Percentiles rank a stretch among this genome's conserved stretches.
Conservation (phyloP, 2,797 vertebrate genomes). For the Spea hammondii region DNA sequence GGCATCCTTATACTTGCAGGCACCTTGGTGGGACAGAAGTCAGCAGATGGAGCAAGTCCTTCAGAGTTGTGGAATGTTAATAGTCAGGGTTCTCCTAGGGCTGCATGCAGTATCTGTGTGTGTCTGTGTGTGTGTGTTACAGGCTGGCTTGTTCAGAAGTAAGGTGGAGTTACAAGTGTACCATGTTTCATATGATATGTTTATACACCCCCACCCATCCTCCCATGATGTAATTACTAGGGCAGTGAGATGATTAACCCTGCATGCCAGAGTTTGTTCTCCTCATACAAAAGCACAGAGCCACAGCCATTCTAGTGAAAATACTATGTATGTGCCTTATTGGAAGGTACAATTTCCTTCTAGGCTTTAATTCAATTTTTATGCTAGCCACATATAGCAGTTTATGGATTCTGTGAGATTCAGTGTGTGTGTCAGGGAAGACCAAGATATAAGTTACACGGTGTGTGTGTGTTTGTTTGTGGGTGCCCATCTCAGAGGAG, state of each 20-base stretch:
- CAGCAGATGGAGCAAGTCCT: slow-evolving; percentile 38
- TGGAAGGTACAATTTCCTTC: no score
- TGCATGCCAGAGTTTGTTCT: not conserved
- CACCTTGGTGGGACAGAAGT: slow-evolving; percentile 14
- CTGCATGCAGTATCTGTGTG: slow-evolving; percentile 12
- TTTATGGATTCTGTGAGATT: no score
- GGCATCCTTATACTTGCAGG: slow-evolving; percentile 55
- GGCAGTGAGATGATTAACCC: slow-evolving; percentile 14
- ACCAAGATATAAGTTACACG: no score
- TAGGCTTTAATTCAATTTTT: no score
- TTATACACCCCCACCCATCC: slow-evolving; percentile 31
- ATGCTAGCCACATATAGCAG: no score
- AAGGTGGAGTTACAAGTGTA: slow-evolving; percentile 41
- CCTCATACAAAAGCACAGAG: no score
- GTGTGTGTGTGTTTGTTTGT: no score
- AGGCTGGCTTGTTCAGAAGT: slow-evolving; percentile 13
- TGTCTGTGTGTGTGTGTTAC: slow-evolving; percentile 13
- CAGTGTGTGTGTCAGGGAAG: no score
- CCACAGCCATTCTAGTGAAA: no score
- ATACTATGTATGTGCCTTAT: no score
- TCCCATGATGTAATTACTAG: slow-evolving; percentile 27
- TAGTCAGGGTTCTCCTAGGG: slow-evolving; percentile 11
- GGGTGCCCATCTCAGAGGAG: no score
- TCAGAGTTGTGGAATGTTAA: not conserved
- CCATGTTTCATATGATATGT: slow-evolving; percentile 46